Evolutionary conservation across 2,113 vertebrate species (phyloP).

Genomic region (Parus major): DNA sequence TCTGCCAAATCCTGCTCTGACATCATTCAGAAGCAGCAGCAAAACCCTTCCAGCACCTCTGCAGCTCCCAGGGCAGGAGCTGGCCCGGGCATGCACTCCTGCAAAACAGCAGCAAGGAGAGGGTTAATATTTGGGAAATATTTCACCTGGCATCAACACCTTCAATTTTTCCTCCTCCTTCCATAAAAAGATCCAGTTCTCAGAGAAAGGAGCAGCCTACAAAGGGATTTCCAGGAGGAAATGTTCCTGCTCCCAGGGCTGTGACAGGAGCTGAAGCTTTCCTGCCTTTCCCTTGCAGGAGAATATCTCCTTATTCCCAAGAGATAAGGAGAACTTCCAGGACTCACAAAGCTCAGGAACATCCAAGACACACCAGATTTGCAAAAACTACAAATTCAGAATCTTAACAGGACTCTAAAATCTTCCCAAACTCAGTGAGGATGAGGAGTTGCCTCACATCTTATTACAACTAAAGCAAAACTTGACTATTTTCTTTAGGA

Average conservation of each 20-base stretch:
- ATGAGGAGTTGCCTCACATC: background rate
- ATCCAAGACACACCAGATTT: background rate
- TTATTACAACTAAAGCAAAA: background rate
- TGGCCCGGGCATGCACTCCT: conserved; percentile 50
- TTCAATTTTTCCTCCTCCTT: background rate
- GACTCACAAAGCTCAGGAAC: rapidly evolving
- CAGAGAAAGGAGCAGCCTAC: background rate
- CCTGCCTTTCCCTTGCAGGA: background rate
- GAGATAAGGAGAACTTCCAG: background rate
- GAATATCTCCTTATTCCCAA: too few relatives aligned
- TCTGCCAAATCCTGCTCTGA: conserved; percentile 93
- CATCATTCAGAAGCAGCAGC: conserved; percentile 85
- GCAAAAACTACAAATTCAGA: background rate
- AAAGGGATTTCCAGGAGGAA: background rate
- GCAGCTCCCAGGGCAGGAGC: background rate
- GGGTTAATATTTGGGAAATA: rapidly evolving
- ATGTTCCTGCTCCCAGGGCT: background rate
- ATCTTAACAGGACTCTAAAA: background rate
- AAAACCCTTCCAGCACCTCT: background rate
- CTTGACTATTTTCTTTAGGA: background rate
- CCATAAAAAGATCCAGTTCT: background rate
- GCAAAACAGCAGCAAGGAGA: background rate
- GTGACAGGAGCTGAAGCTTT: background rate
- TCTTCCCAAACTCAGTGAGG: background rate
- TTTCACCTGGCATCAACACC: rapidly evolving